These are phyloP conservation scores for Spinus pinus DNA, from an alignment of 2,797 vertebrate genomes.

Conservation along the genomic window DNA sequence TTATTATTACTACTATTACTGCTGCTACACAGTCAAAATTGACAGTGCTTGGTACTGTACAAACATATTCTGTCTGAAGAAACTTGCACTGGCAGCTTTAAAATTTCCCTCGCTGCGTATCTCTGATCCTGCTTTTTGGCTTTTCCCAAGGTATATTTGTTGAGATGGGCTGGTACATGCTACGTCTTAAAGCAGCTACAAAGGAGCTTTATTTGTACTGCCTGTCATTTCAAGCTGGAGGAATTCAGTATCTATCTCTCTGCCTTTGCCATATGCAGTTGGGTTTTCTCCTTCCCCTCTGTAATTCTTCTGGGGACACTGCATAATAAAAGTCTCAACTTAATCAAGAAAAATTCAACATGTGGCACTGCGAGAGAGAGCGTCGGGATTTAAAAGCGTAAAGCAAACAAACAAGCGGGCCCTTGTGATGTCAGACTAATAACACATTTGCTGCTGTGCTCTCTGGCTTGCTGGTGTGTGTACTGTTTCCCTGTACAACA, in stretches of 20 bases:
- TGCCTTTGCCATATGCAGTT: constrained; percentile 43
- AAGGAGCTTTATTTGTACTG: constrained; percentile 44
- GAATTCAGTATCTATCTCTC: constrained; percentile 43
- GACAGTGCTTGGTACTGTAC: background rate
- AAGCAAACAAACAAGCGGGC: constrained; percentile 62
- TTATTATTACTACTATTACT: background rate
- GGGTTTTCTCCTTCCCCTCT: constrained; percentile 53
- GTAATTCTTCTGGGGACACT: constrained; percentile 24
- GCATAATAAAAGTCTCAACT: constrained; percentile 64
- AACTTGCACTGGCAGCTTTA: background rate
- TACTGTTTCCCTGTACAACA: constrained; percentile 51
- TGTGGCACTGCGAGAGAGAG: constrained; percentile 43
- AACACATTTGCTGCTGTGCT: constrained; percentile 47
- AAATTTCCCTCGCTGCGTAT: background rate
- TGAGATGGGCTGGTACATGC: background rate
- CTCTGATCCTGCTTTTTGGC: constrained; percentile 39
- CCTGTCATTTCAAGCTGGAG: constrained; percentile 50
- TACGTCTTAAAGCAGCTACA: background rate
- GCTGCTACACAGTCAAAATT: background rate
- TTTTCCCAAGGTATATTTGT: constrained; percentile 1
- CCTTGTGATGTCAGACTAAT: constrained; percentile 52
- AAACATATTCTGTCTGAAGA: background rate
- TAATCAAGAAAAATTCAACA: constrained; percentile 66
- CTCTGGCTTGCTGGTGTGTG: constrained; percentile 34
- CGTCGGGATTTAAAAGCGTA: constrained; percentile 14